A percentile compares a stretch with the other conserved stretches of the same genome.
Evolutionary conservation across 2,113 vertebrate genomes (phyloP).

Genomic region (Galbula dea): DNA sequence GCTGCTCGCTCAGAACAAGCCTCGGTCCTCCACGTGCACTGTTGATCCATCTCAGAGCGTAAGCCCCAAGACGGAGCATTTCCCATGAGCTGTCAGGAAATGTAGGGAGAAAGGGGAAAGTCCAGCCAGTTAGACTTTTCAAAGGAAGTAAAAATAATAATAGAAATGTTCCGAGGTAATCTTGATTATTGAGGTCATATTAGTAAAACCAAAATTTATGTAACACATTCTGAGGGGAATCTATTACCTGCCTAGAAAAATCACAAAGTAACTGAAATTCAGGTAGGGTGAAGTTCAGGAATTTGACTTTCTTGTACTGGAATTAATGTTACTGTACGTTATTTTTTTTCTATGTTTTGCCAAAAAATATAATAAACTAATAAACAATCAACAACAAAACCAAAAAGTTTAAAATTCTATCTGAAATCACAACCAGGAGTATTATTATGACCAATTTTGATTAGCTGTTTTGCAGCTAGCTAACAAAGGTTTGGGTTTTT

Average conservation of each 20-base stretch:
- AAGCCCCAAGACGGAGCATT: fast-evolving
- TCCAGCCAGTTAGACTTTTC: neutral
- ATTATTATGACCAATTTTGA: neutral
- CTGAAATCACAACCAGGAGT: neutral
- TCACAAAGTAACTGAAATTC: neutral
- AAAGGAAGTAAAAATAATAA: neutral
- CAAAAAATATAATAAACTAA: neutral
- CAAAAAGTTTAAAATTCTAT: neutral
- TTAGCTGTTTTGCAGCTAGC: neutral
- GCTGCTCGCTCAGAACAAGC: fast-evolving
- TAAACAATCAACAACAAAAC: no score
- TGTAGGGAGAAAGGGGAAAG: fast-evolving
- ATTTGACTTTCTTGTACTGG: neutral
- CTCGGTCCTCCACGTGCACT: fast-evolving
- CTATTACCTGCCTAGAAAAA: neutral
- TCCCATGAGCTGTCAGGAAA: fast-evolving
- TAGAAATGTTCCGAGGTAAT: neutral
- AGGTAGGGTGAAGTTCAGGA: neutral
- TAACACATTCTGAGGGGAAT: neutral
- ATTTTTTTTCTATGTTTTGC: neutral
- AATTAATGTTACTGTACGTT: neutral
- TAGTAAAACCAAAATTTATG: neutral
- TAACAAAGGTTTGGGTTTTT: neutral
- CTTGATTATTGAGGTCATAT: neutral
- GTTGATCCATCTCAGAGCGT: fast-evolving